A percentile compares a stretch with the other conserved stretches of the same genome.
Conservation (phyloP, 2,113 vertebrate genomes). For the Malurus alboscapulatus region DNA sequence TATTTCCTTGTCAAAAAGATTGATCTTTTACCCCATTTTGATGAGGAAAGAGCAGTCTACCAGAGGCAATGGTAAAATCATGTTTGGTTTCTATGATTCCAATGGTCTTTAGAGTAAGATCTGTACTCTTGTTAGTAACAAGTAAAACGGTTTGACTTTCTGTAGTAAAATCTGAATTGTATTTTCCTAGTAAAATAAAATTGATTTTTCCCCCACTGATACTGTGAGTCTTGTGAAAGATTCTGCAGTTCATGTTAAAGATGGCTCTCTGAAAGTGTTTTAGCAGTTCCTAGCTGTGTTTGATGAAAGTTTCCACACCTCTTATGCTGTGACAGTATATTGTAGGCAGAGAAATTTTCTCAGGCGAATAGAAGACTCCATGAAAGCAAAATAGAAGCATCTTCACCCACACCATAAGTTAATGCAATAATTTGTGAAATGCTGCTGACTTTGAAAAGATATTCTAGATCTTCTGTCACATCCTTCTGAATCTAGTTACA, state of each 20-base stretch:
- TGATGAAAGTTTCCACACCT: background rate
- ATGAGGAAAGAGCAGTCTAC: background rate
- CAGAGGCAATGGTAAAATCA: background rate
- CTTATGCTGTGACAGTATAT: background rate
- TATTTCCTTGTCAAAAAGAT: background rate
- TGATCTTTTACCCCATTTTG: background rate
- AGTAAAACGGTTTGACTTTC: background rate
- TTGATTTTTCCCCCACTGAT: background rate
- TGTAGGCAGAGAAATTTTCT: background rate
- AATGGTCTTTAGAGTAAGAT: background rate
- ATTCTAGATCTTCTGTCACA: background rate
- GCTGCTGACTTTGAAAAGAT: background rate
- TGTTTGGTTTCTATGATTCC: background rate
- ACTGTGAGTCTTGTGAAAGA: background rate
- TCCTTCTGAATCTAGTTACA: background rate
- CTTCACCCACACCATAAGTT: background rate
- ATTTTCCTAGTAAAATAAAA: background rate
- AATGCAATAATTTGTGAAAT: background rate
- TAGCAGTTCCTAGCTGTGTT: background rate
- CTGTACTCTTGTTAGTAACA: background rate
- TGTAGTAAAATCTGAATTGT: background rate
- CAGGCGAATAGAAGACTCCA: background rate
- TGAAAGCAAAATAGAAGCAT: background rate
- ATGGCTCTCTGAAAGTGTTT: background rate
- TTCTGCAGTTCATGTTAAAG: background rate